Conservation (phyloP, 2,113 vertebrate genomes). For the Oplegnathus fasciatus region DNA sequence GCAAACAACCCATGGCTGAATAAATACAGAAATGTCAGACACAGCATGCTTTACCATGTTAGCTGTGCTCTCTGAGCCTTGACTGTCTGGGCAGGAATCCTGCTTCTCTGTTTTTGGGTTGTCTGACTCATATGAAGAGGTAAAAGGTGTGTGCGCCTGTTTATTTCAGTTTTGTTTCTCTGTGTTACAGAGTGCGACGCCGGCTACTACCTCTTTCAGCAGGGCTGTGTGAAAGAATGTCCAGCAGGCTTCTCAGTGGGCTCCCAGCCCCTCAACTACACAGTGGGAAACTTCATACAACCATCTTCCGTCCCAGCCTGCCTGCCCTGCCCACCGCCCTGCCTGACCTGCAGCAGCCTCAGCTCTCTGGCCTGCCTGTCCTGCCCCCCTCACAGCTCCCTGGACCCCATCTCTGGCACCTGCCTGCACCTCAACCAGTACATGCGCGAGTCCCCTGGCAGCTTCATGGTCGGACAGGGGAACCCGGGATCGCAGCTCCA, state of each 20-base stretch:
- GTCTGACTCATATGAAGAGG: constrained; percentile 25
- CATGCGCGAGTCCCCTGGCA: constrained; percentile 89
- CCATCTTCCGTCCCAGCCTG: constrained; percentile 87
- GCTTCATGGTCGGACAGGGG: constrained; percentile 58
- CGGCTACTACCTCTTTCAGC: constrained; percentile 92
- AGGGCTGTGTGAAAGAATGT: constrained; percentile 91
- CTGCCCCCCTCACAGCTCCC: constrained; percentile 91
- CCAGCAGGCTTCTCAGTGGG: constrained; percentile 87
- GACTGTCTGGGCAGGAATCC: constrained; percentile 2
- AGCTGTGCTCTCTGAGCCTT: not conserved
- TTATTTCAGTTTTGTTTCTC: constrained; percentile 36
- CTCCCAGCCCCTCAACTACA: constrained; percentile 80
- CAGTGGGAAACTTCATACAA: constrained; percentile 87
- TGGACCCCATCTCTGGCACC: constrained; percentile 85
- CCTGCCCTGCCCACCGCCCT: constrained; percentile 89
- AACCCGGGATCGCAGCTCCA: not conserved
- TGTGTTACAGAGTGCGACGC: constrained; percentile 89
- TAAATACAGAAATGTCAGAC: not conserved
- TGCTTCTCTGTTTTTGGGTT: constrained; percentile 18
- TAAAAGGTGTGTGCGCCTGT: not conserved
- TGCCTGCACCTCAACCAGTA: constrained; percentile 93
- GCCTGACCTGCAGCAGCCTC: constrained; percentile 89
- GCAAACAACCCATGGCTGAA: not conserved
- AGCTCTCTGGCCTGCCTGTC: constrained; percentile 89
- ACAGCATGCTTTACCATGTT: not conserved